Base-by-base conservation (phyloP, 2,888 invertebrate genomes). In the Apamea crenata region DNA sequence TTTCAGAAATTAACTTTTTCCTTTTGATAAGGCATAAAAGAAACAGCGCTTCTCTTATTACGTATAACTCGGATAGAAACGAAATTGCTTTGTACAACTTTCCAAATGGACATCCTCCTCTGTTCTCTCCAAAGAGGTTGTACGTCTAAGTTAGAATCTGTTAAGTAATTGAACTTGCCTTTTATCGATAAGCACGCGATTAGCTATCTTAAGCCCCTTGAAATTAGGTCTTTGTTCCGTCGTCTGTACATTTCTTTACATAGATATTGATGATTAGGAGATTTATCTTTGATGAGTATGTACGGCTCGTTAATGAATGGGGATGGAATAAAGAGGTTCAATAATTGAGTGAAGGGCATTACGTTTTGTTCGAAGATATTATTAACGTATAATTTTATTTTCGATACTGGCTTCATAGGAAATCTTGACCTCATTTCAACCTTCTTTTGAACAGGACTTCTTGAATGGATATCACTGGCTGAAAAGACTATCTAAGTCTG, bases 151-250 rank as follows among this genome's bases (percentile, higher is more conserved):
- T 90, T 89, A 87, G 86, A 85, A 88, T 88, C 89, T 88, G 86
- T 89, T 91, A 91, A 91, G 91, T 91, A 91, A 91, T 91, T 91
- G 91, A 89, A 88, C 84, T 79, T 70, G 80, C 80, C 87, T 90
- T 90, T 90, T 90, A 63, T 79, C 72, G 74, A 86, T 87, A 80
- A 87, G 77, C 82, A 83, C n/a, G 47, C 91, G 86, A 91, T 89
- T 88, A 87, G 79, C 81, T 47, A 53, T 84, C 83, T 80, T 88
- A 84, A 80, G 29, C 16, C 25, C 18, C 50, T 74, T 12, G 75
- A 47, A 70, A 86, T 86, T 74, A 81, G 74, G 82, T 80, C 67
- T 77, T 65, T 72, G 69, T 87, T 90, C 56, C 63, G 63, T 79
- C 69, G 78, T 10, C 18, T 56, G 32, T 14, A 40, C 18, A 70